A percentile compares a stretch with the other conserved stretches of the same genome.
Conservation (phyloP, 2,113 vertebrate species). For the Onychorhynchus coronatus region DNA sequence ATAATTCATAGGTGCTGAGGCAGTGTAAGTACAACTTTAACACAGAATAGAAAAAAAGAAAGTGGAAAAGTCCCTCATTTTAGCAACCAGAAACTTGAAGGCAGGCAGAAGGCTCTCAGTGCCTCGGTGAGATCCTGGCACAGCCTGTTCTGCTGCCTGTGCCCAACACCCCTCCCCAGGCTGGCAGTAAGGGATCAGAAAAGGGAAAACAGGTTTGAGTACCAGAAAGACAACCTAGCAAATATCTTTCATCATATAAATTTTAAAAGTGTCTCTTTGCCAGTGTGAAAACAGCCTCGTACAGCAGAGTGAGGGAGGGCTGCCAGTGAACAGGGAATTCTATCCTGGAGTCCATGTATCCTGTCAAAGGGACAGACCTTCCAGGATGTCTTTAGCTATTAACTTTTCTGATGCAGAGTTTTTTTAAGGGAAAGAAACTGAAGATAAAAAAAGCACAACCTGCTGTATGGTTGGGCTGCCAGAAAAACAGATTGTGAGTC, state of each 20-base stretch:
- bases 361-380: not conserved
- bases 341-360: not conserved
- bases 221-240: not conserved
- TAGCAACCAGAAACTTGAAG: not conserved
- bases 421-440: not conserved
- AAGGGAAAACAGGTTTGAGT: not conserved
- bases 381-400: not conserved
- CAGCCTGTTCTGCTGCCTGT: not conserved
- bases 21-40: not conserved
- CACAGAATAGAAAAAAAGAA: not conserved
- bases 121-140: not conserved
- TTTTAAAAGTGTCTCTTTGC: not conserved
- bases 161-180: not conserved
- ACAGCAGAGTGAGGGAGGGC: not conserved
- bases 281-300: not conserved
- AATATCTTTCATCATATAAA: not conserved
- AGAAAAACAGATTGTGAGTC: conserved; percentile 20
- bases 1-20: not conserved
- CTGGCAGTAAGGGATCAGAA: not conserved
- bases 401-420: not conserved
- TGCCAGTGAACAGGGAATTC: not conserved
- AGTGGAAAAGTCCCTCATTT: not conserved
- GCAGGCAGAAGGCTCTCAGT: not conserved
- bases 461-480: not conserved
- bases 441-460: not conserved